phyloP scores from a whole-genome alignment of 2,797 vertebrate genomes.

The Spheniscus humboldti region DNA sequence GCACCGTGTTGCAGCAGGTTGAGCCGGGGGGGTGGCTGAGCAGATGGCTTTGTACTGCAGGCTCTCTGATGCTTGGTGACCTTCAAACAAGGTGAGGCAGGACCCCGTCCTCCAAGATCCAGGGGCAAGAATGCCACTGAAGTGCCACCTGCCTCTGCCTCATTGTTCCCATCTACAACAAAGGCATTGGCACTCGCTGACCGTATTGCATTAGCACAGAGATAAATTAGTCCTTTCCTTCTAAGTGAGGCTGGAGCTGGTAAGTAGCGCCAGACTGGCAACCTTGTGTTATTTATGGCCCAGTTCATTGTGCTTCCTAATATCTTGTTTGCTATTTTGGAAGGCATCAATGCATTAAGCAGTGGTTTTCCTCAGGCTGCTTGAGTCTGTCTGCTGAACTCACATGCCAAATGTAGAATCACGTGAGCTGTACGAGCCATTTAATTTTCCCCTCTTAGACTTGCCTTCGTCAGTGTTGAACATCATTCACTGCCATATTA shows the following conservation, averaged over 20 bases:
- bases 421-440: neutral
- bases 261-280: neutral
- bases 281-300: neutral
- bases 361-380: neutral
- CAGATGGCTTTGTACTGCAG: neutral
- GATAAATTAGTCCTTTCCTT: neutral
- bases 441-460: neutral
- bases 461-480: neutral
- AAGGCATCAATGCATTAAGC: neutral
- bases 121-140: neutral
- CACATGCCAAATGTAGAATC: neutral
- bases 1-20: fast-evolving
- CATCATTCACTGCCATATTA: neutral
- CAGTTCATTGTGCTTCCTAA: neutral
- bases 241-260: neutral
- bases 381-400: neutral
- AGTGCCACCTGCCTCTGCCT: neutral
- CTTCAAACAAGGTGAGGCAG: neutral
- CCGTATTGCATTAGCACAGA: neutral
- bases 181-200: neutral
- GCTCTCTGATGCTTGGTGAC: neutral
- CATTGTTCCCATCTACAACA: neutral
- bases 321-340: neutral
- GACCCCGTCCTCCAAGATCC: neutral
- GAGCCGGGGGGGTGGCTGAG: neutral